Evolutionary conservation across 2,113 vertebrate species (phyloP).

Genomic region (Plestiodon gilberti): DNA sequence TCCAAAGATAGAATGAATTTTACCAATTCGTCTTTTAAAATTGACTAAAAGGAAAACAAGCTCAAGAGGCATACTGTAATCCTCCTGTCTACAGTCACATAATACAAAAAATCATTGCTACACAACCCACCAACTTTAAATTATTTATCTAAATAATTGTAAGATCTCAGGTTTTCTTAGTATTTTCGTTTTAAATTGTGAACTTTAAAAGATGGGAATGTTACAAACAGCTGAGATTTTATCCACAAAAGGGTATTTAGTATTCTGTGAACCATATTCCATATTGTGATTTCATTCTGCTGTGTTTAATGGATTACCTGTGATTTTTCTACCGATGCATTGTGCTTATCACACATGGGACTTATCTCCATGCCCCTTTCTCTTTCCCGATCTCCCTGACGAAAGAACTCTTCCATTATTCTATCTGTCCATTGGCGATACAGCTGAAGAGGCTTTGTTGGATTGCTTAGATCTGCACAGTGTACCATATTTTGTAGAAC

Average conservation of each 20-base stretch:
- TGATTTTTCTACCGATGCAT: slow-evolving; percentile 96
- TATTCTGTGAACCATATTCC: neutral
- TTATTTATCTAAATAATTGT: too few species aligned
- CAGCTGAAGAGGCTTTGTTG: slow-evolving; percentile 95
- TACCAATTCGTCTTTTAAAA: neutral
- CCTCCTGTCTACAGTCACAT: neutral
- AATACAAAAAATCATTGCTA: too few species aligned
- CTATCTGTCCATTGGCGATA: slow-evolving; percentile 98
- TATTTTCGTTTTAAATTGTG: neutral
- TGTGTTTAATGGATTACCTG: slow-evolving; percentile 80
- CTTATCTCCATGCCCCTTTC: slow-evolving; percentile 99
- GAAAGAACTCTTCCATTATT: slow-evolving; percentile 99
- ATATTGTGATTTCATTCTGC: neutral
- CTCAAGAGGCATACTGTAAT: neutral
- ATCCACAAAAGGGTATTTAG: neutral
- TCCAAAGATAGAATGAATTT: neutral
- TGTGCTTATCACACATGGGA: slow-evolving; percentile 99
- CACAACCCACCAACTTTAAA: neutral
- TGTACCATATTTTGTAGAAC: slow-evolving; percentile 99
- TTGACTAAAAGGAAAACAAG: neutral
- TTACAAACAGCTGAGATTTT: neutral
- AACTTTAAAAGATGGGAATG: neutral
- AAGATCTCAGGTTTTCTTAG: neutral
- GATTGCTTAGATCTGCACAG: slow-evolving; percentile 98
- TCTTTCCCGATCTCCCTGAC: slow-evolving; percentile 94